Evolutionary conservation across 2,797 vertebrate species (phyloP), one percentile per base, ranked within the genome.

Genomic region (Pseudochirops cupreus): DNA sequence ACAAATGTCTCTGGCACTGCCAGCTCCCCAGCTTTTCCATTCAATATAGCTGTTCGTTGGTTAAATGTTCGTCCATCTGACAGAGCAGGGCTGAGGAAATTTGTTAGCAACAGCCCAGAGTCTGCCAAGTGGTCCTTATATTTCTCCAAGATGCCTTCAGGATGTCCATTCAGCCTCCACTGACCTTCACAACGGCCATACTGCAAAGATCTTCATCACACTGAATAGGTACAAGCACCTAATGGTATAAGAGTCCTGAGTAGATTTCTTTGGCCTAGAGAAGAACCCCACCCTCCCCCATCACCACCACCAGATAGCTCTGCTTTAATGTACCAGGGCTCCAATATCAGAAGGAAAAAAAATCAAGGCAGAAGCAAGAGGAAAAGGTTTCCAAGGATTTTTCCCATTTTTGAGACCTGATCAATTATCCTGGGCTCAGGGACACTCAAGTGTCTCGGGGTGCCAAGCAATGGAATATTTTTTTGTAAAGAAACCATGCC

Each of bases 21-120:
- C 96, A 97, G 57, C 21, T 95, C 89, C 93, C 55, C 46, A 93
- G 57, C 82, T 67, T 56, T 96, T 46, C 56, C 82, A 46, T 95
- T 97, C 94, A 90, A 33, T 82, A 50, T 26, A 93, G 55, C 5
- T 13, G 0, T 62, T 62, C 92, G 39, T 92, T 91, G n/a, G 97
- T 98, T 95, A 95, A 92, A 95, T 59, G 56, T 91, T 94, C 52
- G 50, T 97, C 91, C 39, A 93, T 95, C 91, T 97, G 95, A 97
- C 55, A 94, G 55, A 91, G 7, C 24, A 91, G 93, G 59, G 24
- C 56, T 94, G 92, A 94, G 96, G 91, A 94, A 96, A 93, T 94
- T 92, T 96, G 94, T 96, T 94, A 46, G 90, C 92, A 87, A 94
- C 59, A 54, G n/a, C 91, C 62, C 96, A 52, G 90, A 90, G 46